These are phyloP conservation scores for Orchesella cincta DNA, from an alignment of 1,140 invertebrate species.

Conservation along the genomic window DNA sequence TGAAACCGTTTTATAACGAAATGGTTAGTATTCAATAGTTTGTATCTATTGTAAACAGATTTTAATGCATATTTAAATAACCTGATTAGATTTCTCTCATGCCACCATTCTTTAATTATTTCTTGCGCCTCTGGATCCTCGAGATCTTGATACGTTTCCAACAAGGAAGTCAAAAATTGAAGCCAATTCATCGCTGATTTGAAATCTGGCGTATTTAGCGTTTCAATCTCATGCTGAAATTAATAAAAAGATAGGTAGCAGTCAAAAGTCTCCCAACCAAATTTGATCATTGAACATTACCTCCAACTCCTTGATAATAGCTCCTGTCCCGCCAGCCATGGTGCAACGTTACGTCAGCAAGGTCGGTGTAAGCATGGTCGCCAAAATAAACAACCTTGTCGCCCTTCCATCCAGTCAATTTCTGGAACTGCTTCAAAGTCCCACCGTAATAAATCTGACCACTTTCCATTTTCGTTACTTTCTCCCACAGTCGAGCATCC, in stretches of 20 bases:
- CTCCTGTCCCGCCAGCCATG: constrained; percentile 96
- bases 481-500: constrained; percentile 84
- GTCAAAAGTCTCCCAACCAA: constrained; percentile 33
- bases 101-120: constrained; percentile 76
- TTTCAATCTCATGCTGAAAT: constrained; percentile 86
- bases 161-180: constrained; percentile 85
- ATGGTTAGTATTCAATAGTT: constrained; percentile 1
- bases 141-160: constrained; percentile 84
- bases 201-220: constrained; percentile 79
- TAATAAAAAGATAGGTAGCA: constrained; percentile 40
- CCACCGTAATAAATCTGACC: constrained; percentile 93
- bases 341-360: constrained; percentile 92
- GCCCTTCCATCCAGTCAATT: constrained; percentile 88
- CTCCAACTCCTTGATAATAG: constrained; percentile 92
- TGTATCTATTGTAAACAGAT: background rate
- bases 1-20: constrained; percentile 56
- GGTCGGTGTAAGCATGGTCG: constrained; percentile 95
- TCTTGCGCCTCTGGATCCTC: constrained; percentile 69
- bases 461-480: constrained; percentile 81
- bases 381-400: constrained; percentile 94
- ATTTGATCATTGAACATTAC: constrained; percentile 56
- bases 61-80: constrained; percentile 52
- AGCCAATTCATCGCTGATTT: constrained; percentile 89
- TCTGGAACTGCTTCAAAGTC: constrained; percentile 85
- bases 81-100: constrained; percentile 80